A percentile compares a stretch with the other conserved stretches of the same genome.
phyloP scores from a whole-genome alignment of 2,888 invertebrate genomes.

The Diarsia rubi region DNA sequence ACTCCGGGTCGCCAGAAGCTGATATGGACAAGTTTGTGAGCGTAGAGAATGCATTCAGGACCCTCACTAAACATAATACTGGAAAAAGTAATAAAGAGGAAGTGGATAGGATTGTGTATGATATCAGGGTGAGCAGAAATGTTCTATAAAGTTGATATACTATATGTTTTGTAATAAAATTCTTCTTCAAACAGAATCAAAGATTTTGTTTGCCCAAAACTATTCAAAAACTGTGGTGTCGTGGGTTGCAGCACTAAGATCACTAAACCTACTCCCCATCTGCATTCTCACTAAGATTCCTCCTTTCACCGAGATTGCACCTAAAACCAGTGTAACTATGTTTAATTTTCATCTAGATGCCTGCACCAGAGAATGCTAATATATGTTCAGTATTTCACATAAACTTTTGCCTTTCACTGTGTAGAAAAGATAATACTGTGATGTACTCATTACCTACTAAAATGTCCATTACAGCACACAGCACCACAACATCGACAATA shows the following conservation, averaged over 20 bases:
- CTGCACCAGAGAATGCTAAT: neutral
- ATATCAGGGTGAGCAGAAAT: slow-evolving; percentile 90
- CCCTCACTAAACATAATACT: slow-evolving; percentile 92
- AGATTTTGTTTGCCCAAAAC: neutral
- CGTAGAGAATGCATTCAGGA: slow-evolving; percentile 94
- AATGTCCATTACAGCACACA: slow-evolving; percentile 92
- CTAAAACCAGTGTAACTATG: neutral
- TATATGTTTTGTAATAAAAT: neutral
- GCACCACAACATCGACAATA: slow-evolving; percentile 97
- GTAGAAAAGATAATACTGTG: neutral
- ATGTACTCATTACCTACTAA: neutral
- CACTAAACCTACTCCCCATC: neutral
- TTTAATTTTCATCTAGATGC: neutral
- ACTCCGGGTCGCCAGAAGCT: slow-evolving; percentile 94
- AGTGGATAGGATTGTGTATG: slow-evolving; percentile 91
- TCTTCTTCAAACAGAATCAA: neutral
- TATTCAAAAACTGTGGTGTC: neutral
- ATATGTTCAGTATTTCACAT: neutral
- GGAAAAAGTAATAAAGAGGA: slow-evolving; percentile 86
- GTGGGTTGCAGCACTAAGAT: neutral
- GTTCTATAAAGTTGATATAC: neutral
- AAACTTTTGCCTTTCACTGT: neutral
- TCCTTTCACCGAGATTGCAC: neutral
- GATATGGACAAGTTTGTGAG: slow-evolving; percentile 93
- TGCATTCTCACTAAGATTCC: neutral